Base-by-base conservation (phyloP, 2,888 invertebrate genomes). In the Digitonthophagus gazella region DNA sequence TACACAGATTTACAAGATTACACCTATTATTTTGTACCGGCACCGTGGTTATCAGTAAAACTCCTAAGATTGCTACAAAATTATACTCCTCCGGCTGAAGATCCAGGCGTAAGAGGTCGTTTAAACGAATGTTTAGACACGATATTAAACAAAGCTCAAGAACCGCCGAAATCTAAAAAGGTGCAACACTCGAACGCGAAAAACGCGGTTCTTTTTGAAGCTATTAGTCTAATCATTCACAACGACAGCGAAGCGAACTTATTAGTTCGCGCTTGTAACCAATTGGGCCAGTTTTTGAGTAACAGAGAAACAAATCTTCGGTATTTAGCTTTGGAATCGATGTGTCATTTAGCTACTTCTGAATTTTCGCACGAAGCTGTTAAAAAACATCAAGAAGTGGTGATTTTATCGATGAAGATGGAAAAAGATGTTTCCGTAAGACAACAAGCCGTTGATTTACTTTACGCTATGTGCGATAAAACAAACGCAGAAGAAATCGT, bases 151-250 rank as follows among this genome's bases (percentile, higher is more conserved):
- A 98, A 98, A 86, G 98, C 98, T 15, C 98, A 98, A 84, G 99
- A 99, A 84, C 98, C 98, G 74, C 98, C 98, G 20, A 98, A 98
- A 84, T 99, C 98, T 64, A 99, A 99, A 85, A 99, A 99, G 85
- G 98, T 99, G 20, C 99, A 99, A 86, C 99, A 99, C 85, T 98
- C 98, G 64, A 99, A 99, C 87, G 98, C 99, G 69, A 99, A 99
- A 84, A 99, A 99, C 86, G 98, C 99, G 66, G 98, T 99, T 19
- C 87, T 99, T 15, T 99, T 99, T 86, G 99, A 99, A 86, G 98
- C 99, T 61, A 99, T 99, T 81, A 98, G 98, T 85, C 89, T 99
- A 75, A 99, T 99, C 75, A 99, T 99, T 80, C 99, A 99, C 82
- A 97, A 98, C 86, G 99, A 99, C 81, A 92, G 96, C 85, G 98